phyloP scores from a whole-genome alignment of 2,797 vertebrate species.

The Adelosebastes latens region DNA sequence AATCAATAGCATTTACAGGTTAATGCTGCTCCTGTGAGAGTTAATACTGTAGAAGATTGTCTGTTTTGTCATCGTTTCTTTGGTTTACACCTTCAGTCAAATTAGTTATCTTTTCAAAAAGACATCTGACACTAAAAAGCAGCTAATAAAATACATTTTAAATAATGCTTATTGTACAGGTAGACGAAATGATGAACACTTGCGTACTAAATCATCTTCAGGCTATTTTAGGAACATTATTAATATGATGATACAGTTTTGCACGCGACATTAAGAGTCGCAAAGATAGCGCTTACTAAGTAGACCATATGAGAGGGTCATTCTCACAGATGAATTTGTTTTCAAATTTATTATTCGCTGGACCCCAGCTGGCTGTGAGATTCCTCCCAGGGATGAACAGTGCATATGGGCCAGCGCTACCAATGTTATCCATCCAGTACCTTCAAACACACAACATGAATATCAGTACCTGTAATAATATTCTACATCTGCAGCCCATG shows the following conservation, averaged over 20 bases:
- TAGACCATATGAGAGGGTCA: background rate
- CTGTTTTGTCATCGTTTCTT: background rate
- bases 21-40: background rate
- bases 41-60: background rate
- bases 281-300: background rate
- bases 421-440: accelerated
- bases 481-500: background rate
- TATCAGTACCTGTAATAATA: background rate
- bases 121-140: background rate
- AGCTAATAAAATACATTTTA: background rate
- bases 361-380: background rate
- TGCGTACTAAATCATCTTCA: background rate
- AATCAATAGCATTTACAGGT: background rate
- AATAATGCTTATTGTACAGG: background rate
- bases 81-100: background rate
- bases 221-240: background rate
- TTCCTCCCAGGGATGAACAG: accelerated
- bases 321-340: conserved; percentile 56
- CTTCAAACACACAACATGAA: conserved; percentile 15
- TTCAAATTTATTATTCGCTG: accelerated
- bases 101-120: background rate
- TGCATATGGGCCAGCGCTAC: accelerated
- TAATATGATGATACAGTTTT: background rate
- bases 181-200: background rate
- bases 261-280: background rate